These are phyloP conservation scores for Actinia equina DNA, from an alignment of 64 coral and sea anemone species.

Conservation along the genomic window DNA sequence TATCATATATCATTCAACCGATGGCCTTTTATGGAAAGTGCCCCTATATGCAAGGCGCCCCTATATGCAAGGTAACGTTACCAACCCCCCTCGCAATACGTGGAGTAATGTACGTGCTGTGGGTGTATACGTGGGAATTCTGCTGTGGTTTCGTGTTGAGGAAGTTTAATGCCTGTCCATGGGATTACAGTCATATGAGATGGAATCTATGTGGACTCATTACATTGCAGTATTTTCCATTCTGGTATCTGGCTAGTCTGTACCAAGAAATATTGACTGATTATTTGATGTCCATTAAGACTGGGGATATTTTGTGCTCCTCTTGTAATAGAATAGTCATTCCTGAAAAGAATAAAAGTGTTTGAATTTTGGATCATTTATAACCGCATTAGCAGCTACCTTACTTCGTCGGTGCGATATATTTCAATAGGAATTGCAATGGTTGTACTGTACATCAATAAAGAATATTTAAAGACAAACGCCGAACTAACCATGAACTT, in stretches of 20 bases:
- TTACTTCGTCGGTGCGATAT: too few relatives aligned
- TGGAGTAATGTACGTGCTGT: constrained; percentile 14
- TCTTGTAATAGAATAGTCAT: not conserved
- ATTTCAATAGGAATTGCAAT: too few relatives aligned
- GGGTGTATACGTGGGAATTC: constrained; percentile 46
- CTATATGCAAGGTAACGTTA: too few relatives aligned
- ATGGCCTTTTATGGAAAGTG: too few relatives aligned
- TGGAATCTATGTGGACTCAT: constrained; percentile 45
- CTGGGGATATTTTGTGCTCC: constrained; percentile 7
- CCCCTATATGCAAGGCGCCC: too few relatives aligned
- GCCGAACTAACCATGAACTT: too few relatives aligned
- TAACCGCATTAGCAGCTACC: too few relatives aligned
- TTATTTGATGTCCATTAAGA: constrained; percentile 20
- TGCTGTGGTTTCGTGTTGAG: constrained; percentile 22
- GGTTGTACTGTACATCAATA: too few relatives aligned
- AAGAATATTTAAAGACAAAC: too few relatives aligned
- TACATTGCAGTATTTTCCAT: constrained; percentile 55
- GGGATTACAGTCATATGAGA: constrained; percentile 27
- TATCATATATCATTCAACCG: too few relatives aligned
- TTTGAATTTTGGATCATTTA: not conserved
- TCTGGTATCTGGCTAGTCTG: constrained; percentile 37
- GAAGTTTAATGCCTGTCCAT: constrained; percentile 31
- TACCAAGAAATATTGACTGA: constrained; percentile 39
- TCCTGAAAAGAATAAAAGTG: not conserved
- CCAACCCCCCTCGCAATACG: too few relatives aligned